These are phyloP conservation scores for Drosophila ohnishii DNA, from an alignment of 1,140 invertebrate genomes.

Conservation along the genomic window DNA sequence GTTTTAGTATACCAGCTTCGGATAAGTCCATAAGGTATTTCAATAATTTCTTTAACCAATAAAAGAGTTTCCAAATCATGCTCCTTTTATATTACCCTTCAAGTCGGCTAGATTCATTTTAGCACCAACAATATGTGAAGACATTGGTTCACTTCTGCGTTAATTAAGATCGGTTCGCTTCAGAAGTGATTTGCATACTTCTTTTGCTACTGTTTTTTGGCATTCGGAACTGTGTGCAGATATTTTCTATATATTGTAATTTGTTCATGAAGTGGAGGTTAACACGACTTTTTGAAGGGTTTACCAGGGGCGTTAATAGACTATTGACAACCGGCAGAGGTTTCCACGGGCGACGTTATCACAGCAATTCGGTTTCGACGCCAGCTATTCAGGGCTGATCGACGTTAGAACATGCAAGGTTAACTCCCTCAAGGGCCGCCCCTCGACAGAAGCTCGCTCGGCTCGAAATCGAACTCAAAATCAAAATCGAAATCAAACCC, in stretches of 20 bases:
- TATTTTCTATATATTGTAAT: conserved; percentile 3
- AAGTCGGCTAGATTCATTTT: background rate
- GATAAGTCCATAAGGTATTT: too few species aligned
- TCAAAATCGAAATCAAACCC: conserved; percentile 19
- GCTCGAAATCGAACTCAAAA: conserved; percentile 3
- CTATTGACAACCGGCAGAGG: background rate
- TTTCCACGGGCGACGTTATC: background rate
- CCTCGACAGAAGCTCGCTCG: background rate
- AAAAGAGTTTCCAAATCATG: background rate
- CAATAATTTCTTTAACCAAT: background rate
- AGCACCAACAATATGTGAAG: too few species aligned
- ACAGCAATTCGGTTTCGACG: background rate
- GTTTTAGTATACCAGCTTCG: too few species aligned
- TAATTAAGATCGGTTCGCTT: background rate
- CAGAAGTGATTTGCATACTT: background rate
- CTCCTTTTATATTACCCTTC: background rate
- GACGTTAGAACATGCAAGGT: conserved; percentile 61
- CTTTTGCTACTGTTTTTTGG: background rate
- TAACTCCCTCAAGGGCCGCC: conserved; percentile 42
- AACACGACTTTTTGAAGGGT: background rate
- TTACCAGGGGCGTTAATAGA: background rate
- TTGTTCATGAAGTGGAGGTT: background rate
- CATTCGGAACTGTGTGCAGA: background rate
- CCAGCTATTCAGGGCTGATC: conserved; percentile 42
- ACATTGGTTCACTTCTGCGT: background rate